These are phyloP conservation scores for Ictidomys tridecemlineatus DNA, from an alignment of 2,113 vertebrate genomes.

Conservation along the genomic window DNA sequence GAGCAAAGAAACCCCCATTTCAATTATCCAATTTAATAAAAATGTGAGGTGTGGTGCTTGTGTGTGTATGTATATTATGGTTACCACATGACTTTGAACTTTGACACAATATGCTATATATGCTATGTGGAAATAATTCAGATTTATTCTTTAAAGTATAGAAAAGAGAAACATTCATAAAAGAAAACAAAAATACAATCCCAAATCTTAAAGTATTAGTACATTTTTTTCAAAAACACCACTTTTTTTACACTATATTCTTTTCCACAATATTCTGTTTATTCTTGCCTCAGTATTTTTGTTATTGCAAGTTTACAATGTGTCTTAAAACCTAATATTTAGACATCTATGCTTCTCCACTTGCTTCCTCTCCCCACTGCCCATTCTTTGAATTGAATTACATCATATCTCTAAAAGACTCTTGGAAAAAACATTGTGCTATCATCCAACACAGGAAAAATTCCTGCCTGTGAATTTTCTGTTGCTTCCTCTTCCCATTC, in stretches of 20 bases:
- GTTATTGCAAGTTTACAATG: not conserved
- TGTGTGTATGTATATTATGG: not conserved
- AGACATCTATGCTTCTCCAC: not conserved
- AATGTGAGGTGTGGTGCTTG: not conserved
- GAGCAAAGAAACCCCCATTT: slow-evolving; percentile 17
- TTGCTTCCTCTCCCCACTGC: too few species aligned
- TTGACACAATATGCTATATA: slow-evolving; percentile 39
- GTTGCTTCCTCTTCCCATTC: not conserved
- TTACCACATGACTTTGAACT: not conserved
- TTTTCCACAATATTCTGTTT: not conserved
- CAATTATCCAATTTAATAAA: slow-evolving; percentile 32
- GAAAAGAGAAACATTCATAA: slow-evolving; percentile 9
- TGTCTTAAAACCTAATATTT: not conserved
- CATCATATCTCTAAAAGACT: not conserved
- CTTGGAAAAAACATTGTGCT: not conserved
- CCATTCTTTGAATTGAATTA: not conserved
- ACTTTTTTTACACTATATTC: not conserved
- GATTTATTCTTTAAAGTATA: slow-evolving; percentile 26
- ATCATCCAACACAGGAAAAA: not conserved
- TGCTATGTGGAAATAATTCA: not conserved
- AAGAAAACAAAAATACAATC: slow-evolving; percentile 11
- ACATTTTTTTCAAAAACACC: not conserved
- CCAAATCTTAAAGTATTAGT: not conserved
- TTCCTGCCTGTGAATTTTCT: not conserved
- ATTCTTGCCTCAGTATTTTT: not conserved